Evolutionary conservation across 1,140 invertebrate genomes (phyloP).

Genomic region (Bombus pyrosoma): DNA sequence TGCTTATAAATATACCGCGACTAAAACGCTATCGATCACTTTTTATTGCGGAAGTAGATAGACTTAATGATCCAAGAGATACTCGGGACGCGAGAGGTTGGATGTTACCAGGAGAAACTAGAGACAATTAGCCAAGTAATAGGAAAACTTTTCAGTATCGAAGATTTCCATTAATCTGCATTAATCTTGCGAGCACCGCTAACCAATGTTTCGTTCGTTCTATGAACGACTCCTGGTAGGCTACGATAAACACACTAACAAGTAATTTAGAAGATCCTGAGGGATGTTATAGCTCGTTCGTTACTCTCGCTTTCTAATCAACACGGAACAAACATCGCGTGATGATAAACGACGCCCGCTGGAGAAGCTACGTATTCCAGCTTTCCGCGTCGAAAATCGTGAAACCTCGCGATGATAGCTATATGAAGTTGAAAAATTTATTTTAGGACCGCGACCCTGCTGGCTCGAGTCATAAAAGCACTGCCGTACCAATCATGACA

Average conservation of each 20-base stretch:
- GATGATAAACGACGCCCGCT: conserved; percentile 51
- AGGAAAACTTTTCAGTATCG: conserved; percentile 47
- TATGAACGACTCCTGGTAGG: neutral
- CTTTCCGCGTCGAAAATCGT: neutral
- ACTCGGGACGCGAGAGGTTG: too few relatives aligned
- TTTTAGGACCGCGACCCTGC: neutral
- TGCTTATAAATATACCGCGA: too few relatives aligned
- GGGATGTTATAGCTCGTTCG: conserved; percentile 40
- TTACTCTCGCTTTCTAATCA: conserved; percentile 55
- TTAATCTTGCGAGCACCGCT: conserved; percentile 39
- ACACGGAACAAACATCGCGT: conserved; percentile 11
- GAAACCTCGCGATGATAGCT: neutral
- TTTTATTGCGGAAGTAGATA: neutral
- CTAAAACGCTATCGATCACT: neutral
- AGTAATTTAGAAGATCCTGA: conserved; percentile 55
- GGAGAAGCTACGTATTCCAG: neutral
- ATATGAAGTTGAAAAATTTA: neutral
- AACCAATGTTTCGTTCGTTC: conserved; percentile 25
- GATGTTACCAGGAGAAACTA: neutral
- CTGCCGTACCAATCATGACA: neutral
- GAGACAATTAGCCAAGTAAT: conserved; percentile 30
- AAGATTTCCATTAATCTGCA: conserved; percentile 62
- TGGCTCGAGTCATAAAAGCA: neutral
- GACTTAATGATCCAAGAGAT: neutral
- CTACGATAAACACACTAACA: conserved; percentile 59